Base-by-base conservation (phyloP, 2,888 invertebrate species). In the Lydus trimaculatus region DNA sequence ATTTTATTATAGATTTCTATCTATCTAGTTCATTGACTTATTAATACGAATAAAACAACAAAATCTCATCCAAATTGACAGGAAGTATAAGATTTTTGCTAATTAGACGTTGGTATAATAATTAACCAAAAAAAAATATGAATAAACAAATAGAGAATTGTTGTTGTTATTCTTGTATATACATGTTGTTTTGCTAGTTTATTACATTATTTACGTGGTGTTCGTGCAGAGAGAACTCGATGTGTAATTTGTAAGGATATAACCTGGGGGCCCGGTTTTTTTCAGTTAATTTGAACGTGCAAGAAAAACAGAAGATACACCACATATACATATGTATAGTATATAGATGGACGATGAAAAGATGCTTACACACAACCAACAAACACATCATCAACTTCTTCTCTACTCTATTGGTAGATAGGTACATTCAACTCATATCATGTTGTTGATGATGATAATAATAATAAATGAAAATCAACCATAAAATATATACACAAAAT, bases 281-380 rank as follows among this genome's bases (percentile, higher is more conserved):
- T 56, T n/a, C n/a, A 61, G 73, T 64, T 75, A 75, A 75, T 75
- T 72, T 75, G 70, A 73, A 72, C 73, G 64, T 64, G 65, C 56
- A 15, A 71, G 72, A 72, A 64, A 73, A 74, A 69, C 43, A 70
- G 15, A 56, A 56, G 25, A 25, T 56, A 13, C 25, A 56, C 52
- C 11, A 52, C 28, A 28, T 4, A 28, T 4, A 28, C 28, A 28
- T 28, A 28, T 28, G 4, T 25, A 8, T 25, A 52, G 13, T 13
- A 52, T 17, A 48, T 20, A 72, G 64, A 69, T 68, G 60, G 70
- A 73, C 71, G 75, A 72, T 66, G 69, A 73, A 75, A 75, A 67
- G 69, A 65, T 25, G 68, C 71, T 72, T 43, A 33, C 33, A 69
- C 73, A 70, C n/a, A n/a, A n/a, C n/a, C n/a, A n/a, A n/a, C n/a